Base-by-base conservation (phyloP, 2,113 vertebrate species). In the Uria aalge region DNA sequence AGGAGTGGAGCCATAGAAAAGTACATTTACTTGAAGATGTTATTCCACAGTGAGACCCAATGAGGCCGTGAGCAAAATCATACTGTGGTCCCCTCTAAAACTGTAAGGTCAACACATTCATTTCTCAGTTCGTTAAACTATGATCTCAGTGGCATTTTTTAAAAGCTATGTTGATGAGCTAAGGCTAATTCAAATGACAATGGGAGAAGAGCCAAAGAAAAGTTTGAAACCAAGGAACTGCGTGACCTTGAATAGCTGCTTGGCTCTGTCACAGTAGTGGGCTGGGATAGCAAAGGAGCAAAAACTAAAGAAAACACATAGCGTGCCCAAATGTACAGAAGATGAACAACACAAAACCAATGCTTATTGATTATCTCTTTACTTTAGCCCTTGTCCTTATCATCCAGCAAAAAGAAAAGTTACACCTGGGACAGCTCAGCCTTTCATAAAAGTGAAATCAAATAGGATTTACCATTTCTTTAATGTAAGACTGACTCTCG, bases 91-190 rank as follows among this genome's bases (percentile, higher is more conserved):
- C 59, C n/a, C 85, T 86, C 63, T 71, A 43, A 56, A 88, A 84
- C 63, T 66, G 9, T 40, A 71, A 97, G 94, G 94, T 93, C 94
- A 91, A 86, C 79, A 86, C 43, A 56, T 86, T 75, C 52, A 94
- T 95, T 97, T 91, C 91, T 86, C 96, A 96, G 82, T 81, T 95
- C 90, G 64, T 95, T 97, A 94, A 92, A 47, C 95, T 76, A 91
- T 48, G 47, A 86, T 77, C 78, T 83, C 38, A 8, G 55, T 34
- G 30, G 85, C 59, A 43, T 56, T 94, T 94, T 89, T 94, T 52
- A 47, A 96, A 96, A 96, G 82, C 75, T 72, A 30, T 23, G 88
- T 48, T 96, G 88, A 95, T 95, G 96, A 95, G 95, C 91, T 86
- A 91, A 86, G 83, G 79, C 55, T 97, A 89, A 97, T 96, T 93